Conservation (phyloP, 1,140 invertebrate species). For the Pygmarrhopalites habei region DNA sequence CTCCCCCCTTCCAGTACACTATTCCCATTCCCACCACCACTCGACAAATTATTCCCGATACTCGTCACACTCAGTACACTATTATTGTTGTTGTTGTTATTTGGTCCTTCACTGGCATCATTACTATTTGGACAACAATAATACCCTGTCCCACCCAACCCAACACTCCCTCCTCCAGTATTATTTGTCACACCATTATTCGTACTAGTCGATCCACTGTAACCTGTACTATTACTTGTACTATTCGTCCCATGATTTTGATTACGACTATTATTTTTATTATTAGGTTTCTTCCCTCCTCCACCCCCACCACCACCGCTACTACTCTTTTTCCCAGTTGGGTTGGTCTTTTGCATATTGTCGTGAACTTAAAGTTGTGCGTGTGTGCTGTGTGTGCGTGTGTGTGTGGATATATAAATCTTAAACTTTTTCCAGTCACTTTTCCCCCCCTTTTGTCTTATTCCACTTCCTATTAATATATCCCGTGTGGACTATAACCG, state of each 20-base stretch:
- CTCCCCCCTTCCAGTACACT: neutral
- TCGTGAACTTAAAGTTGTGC: too few species aligned
- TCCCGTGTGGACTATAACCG: too few species aligned
- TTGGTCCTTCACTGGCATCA: neutral
- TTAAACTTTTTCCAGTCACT: too few species aligned
- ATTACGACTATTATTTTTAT: neutral
- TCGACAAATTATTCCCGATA: neutral
- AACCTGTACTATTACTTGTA: neutral
- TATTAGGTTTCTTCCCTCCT: neutral
- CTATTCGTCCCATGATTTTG: neutral
- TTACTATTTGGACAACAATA: conserved; percentile 7
- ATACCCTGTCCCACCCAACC: neutral
- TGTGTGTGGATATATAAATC: too few species aligned
- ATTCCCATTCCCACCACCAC: neutral
- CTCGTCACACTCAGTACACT: neutral
- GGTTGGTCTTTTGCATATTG: conserved; percentile 7
- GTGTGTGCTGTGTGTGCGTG: too few species aligned
- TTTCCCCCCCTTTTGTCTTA: too few species aligned
- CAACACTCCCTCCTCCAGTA: neutral
- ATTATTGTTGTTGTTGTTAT: neutral
- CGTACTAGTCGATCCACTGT: neutral
- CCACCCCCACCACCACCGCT: neutral
- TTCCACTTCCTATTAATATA: too few species aligned
- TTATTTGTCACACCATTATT: neutral
- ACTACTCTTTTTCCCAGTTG: neutral